A percentile compares a stretch with the other conserved stretches of the same genome.
Conservation (phyloP, 2,113 vertebrate genomes). For the Microtus montanus region DNA sequence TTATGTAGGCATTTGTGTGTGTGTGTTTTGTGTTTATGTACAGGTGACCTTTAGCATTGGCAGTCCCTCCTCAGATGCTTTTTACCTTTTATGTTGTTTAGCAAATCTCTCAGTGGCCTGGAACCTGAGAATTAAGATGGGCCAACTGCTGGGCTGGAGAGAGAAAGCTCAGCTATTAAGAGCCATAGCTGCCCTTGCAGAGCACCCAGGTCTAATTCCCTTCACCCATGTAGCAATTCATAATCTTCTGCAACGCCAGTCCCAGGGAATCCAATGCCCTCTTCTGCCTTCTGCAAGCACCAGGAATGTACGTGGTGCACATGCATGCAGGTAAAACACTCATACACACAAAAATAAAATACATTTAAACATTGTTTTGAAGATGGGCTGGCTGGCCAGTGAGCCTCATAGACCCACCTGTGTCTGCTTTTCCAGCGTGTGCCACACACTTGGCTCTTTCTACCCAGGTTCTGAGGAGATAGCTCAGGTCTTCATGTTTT, state of each 20-base stretch:
- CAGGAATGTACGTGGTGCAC: not conserved
- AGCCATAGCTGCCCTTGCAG: not conserved
- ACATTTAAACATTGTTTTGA: not conserved
- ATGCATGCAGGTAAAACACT: not conserved
- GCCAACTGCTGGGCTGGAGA: not conserved
- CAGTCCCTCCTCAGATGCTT: not conserved
- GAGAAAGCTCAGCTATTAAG: not conserved
- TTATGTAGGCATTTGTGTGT: no score
- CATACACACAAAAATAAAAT: not conserved
- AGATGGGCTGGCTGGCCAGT: not conserved
- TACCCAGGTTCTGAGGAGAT: no score
- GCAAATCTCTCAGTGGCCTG: not conserved
- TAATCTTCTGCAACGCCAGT: not conserved
- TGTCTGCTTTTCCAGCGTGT: no score
- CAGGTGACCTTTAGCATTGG: not conserved
- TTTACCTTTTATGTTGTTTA: not conserved
- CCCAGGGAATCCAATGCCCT: not conserved
- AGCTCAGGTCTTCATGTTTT: not conserved
- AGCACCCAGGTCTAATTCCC: not conserved
- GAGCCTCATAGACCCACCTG: not conserved
- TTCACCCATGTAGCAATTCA: not conserved
- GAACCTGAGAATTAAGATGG: no score
- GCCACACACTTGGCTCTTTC: not conserved
- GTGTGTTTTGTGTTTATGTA: not conserved
- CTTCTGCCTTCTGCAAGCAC: not conserved